These are phyloP conservation scores for Turritopsis rubra DNA, from an alignment of 30 jellyfish, hydroid and myxozoan species.

Conservation along the genomic window DNA sequence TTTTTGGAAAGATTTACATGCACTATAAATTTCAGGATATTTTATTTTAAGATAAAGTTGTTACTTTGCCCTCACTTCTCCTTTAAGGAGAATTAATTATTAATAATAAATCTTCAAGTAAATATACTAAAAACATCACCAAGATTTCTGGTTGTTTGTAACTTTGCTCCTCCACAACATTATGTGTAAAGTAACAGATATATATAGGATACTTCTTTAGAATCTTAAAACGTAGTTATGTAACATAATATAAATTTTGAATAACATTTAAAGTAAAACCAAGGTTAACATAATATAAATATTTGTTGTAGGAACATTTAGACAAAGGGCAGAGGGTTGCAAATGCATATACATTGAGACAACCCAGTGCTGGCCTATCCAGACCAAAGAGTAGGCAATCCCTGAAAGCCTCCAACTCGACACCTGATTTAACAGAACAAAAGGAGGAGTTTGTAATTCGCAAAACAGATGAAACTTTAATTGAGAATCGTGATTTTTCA, in stretches of 20 bases:
- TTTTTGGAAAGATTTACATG: too few relatives aligned
- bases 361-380: not conserved
- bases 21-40: too few relatives aligned
- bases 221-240: not conserved
- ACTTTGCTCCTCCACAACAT: too few relatives aligned
- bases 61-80: too few relatives aligned
- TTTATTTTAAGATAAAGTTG: too few relatives aligned
- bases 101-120: too few relatives aligned
- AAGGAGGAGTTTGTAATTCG: constrained; percentile 51
- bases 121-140: too few relatives aligned
- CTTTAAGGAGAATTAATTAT: too few relatives aligned
- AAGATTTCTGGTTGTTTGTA: too few relatives aligned
- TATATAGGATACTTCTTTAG: too few relatives aligned
- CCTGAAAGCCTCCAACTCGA: constrained; percentile 18
- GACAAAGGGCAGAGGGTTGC: constrained; percentile 10
- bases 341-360: not conserved
- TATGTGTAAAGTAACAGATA: too few relatives aligned
- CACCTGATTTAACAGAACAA: constrained; percentile 23
- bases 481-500: constrained; percentile 88
- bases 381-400: not conserved
- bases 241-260: not conserved
- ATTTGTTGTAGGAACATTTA: not conserved
- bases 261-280: not conserved
- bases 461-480: constrained; percentile 55
- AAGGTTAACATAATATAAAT: not conserved